Percentiles rank a stretch among this genome's conserved stretches.
Evolutionary conservation across 1,140 invertebrate species (phyloP).

Genomic region (Pseudoatta argentina): DNA sequence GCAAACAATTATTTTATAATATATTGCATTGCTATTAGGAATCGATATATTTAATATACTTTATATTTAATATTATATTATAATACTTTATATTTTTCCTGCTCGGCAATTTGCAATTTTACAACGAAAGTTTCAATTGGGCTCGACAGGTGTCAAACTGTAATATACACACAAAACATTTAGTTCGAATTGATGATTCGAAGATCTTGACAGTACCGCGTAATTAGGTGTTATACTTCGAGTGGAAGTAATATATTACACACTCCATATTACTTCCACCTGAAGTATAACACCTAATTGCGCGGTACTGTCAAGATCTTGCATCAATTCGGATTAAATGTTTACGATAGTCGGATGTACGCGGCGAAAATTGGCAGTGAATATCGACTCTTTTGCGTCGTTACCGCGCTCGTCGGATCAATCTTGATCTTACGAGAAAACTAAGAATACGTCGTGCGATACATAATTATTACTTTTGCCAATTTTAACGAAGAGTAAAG

Average conservation of each 20-base stretch:
- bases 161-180: slow-evolving; percentile 22
- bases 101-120: not conserved
- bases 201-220: slow-evolving; percentile 37
- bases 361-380: slow-evolving; percentile 61
- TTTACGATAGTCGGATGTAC: slow-evolving; percentile 23
- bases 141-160: slow-evolving; percentile 1
- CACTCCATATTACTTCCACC: not conserved
- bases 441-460: slow-evolving; percentile 8
- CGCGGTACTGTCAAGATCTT: slow-evolving; percentile 38
- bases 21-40: not conserved
- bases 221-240: slow-evolving; percentile 8
- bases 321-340: slow-evolving; percentile 42
- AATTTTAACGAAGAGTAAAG: not conserved
- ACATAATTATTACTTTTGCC: not conserved
- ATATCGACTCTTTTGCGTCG: slow-evolving; percentile 54
- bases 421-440: slow-evolving; percentile 38
- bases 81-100: not conserved
- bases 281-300: slow-evolving; percentile 16
- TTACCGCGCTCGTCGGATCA: not conserved
- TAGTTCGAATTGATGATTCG: slow-evolving; percentile 22
- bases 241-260: not conserved
- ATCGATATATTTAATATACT: not conserved
- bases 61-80: too few species aligned
- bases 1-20: not conserved
- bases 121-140: not conserved